A percentile compares a stretch with the other conserved stretches of the same genome.
Evolutionary conservation across 2,797 vertebrate species (phyloP).

Genomic region (Eutrigla gurnardus): DNA sequence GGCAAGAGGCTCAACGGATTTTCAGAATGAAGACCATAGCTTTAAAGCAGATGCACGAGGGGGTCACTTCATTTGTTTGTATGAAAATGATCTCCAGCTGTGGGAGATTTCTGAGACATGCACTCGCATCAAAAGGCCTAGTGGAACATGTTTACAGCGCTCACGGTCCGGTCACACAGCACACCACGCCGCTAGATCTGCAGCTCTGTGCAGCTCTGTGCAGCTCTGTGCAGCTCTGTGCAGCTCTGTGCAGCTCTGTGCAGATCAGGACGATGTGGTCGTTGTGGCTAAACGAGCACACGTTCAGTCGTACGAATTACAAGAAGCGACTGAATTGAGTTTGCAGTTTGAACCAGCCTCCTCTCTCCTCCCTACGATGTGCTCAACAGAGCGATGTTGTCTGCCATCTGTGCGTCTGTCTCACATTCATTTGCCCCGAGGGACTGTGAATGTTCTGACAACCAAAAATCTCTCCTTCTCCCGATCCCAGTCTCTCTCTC

Average conservation of each 20-base stretch:
- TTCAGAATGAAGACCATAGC: too few species aligned
- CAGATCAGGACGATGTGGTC: background rate
- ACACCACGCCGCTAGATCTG: too few species aligned
- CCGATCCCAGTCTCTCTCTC: constrained; percentile 13
- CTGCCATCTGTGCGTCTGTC: constrained; percentile 46
- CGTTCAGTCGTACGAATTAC: background rate
- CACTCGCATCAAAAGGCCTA: too few species aligned
- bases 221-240: background rate
- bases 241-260: background rate
- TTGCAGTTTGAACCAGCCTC: background rate
- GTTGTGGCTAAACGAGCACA: background rate
- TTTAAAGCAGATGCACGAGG: too few species aligned
- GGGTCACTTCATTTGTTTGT: too few species aligned
- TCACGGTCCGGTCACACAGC: too few species aligned
- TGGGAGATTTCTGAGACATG: too few species aligned
- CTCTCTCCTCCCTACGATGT: background rate
- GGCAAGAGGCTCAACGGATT: too few species aligned
- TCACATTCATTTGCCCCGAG: constrained; percentile 39
- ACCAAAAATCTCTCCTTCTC: constrained; percentile 1
- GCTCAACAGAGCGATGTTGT: constrained; percentile 6
- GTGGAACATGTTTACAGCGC: too few species aligned
- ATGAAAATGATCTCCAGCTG: too few species aligned
- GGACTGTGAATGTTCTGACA: constrained; percentile 40
- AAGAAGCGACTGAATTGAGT: background rate
- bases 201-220: background rate